A percentile compares a stretch with the other conserved stretches of the same genome.
These are phyloP conservation scores for Oegoconia quadripuncta DNA, from an alignment of 2,888 invertebrate species.

Conservation along the genomic window DNA sequence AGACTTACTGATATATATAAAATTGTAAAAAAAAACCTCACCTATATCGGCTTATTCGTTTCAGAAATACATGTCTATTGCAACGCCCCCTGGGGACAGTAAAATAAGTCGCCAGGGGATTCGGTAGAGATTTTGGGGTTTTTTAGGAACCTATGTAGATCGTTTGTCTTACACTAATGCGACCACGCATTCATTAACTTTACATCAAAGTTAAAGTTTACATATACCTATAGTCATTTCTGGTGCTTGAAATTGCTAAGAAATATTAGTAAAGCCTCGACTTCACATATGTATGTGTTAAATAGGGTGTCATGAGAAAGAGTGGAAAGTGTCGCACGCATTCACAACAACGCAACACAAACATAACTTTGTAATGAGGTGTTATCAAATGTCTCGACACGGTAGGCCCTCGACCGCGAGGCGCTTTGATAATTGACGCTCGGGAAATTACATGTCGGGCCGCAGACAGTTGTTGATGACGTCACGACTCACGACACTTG, in stretches of 20 bases:
- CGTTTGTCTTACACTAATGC: no score
- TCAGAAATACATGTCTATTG: not conserved
- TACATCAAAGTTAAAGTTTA: no score
- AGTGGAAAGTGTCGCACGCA: not conserved
- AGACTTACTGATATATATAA: not conserved
- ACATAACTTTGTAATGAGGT: conserved; percentile 44
- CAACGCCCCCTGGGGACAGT: no score
- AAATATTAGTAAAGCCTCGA: no score
- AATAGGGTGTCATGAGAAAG: not conserved
- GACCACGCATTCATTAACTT: no score
- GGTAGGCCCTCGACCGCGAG: conserved; percentile 58
- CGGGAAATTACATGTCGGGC: conserved; percentile 76
- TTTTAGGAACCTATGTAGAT: no score
- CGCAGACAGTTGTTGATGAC: conserved; percentile 77
- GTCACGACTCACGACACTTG: conserved; percentile 67
- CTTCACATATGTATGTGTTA: not conserved
- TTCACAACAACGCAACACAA: not conserved
- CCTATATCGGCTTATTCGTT: not conserved
- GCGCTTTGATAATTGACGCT: conserved; percentile 72
- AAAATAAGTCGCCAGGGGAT: no score
- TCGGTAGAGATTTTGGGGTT: no score
- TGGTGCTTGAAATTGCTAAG: no score
- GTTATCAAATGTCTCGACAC: conserved; percentile 62
- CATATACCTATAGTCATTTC: no score
- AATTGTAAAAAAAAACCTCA: not conserved